Evolutionary conservation across 2,888 invertebrate genomes (phyloP).

Genomic region (Tineola bisselliella): DNA sequence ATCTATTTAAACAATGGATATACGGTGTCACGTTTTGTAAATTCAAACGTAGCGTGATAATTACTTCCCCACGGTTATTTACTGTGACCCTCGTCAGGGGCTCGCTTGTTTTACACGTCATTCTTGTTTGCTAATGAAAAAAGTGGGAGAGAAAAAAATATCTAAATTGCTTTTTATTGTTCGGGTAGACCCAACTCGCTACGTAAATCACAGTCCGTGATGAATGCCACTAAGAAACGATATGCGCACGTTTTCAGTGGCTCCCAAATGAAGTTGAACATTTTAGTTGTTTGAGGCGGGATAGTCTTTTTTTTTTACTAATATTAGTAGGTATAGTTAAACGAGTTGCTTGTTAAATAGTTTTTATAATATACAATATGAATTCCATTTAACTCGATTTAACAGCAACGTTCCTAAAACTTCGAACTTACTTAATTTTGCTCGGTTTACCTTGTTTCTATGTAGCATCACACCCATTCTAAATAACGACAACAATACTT

Average conservation of each 20-base stretch:
- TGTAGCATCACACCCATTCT: too few relatives aligned
- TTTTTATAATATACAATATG: too few relatives aligned
- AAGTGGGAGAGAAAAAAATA: constrained; percentile 47
- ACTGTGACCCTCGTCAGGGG: constrained; percentile 53
- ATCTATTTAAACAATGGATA: not conserved
- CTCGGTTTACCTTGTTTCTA: too few relatives aligned
- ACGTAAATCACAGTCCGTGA: constrained; percentile 8
- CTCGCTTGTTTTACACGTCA: constrained; percentile 62
- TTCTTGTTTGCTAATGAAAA: constrained; percentile 64
- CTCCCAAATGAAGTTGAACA: not conserved
- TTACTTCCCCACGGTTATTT: constrained; percentile 56
- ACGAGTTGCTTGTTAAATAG: too few relatives aligned
- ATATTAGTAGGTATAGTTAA: too few relatives aligned
- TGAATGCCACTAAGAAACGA: not conserved
- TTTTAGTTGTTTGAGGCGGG: not conserved
- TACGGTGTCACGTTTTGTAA: constrained; percentile 9
- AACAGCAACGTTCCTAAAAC: too few relatives aligned
- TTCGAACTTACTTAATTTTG: too few relatives aligned
- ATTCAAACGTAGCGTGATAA: constrained; percentile 29
- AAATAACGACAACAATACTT: too few relatives aligned
- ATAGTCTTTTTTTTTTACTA: not conserved
- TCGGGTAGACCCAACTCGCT: constrained; percentile 18
- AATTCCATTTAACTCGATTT: too few relatives aligned
- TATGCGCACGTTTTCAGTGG: not conserved
- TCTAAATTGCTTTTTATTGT: constrained; percentile 61